phyloP scores from a whole-genome alignment of 2,797 vertebrate genomes.

The Atherinosoma microstoma region DNA sequence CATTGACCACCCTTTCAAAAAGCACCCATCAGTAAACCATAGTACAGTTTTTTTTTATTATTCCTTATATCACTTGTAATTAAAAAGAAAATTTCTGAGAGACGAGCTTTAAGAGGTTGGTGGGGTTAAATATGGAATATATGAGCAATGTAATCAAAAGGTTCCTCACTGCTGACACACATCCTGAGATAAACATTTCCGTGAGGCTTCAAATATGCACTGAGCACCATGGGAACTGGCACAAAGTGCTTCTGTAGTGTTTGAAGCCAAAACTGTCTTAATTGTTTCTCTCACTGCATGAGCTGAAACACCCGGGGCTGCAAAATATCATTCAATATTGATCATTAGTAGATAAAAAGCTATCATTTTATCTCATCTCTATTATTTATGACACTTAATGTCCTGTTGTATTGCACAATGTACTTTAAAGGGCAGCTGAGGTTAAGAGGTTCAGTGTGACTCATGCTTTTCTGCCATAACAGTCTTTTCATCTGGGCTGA shows the following conservation, averaged over 20 bases:
- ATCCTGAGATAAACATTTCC: neutral
- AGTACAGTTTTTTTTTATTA: too few relatives aligned
- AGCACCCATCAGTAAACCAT: too few relatives aligned
- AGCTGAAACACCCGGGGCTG: conserved; percentile 18
- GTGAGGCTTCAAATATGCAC: conserved; percentile 3
- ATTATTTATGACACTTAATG: conserved; percentile 49
- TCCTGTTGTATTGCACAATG: neutral
- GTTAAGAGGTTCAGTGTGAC: neutral
- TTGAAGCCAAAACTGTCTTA: conserved; percentile 27
- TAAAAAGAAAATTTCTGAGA: neutral
- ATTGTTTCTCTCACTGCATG: conserved; percentile 20
- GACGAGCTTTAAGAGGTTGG: neutral
- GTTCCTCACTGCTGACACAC: neutral
- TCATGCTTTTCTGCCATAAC: too few relatives aligned
- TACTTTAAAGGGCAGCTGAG: conserved; percentile 10
- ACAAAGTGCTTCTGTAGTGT: conserved; percentile 10
- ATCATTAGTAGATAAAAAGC: conserved; percentile 43
- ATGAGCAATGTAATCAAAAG: neutral
- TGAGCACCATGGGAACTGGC: conserved; percentile 11
- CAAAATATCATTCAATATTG: conserved; percentile 61
- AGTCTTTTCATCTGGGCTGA: too few relatives aligned
- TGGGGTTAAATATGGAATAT: conserved; percentile 5
- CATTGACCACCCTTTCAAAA: too few relatives aligned
- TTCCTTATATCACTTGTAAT: neutral
- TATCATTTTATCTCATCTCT: conserved; percentile 21